phyloP scores from a whole-genome alignment of 2,888 invertebrate species.

The Drosophila cognata region DNA sequence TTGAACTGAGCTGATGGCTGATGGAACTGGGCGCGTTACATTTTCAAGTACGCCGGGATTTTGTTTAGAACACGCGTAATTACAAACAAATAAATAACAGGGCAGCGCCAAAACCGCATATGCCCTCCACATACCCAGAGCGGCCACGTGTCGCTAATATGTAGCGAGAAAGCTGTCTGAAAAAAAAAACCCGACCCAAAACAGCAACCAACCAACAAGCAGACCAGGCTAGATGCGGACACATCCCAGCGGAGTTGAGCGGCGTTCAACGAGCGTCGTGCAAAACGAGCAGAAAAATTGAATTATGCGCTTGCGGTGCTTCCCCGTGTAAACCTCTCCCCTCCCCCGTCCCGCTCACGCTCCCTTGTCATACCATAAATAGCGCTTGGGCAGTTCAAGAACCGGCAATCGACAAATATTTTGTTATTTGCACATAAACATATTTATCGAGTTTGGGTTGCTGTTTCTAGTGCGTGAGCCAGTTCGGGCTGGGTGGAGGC shows the following conservation, averaged over 20 bases:
- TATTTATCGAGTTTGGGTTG: constrained; percentile 77
- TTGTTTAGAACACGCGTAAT: constrained; percentile 81
- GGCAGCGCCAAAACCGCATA: constrained; percentile 63
- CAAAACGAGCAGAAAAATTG: constrained; percentile 84
- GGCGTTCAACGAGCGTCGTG: constrained; percentile 72
- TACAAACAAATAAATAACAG: constrained; percentile 82
- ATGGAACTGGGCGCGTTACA: constrained; percentile 46
- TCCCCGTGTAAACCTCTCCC: constrained; percentile 37
- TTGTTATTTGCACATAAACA: constrained; percentile 80
- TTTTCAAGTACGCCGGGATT: constrained; percentile 74
- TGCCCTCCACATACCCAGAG: constrained; percentile 29
- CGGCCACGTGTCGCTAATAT: constrained; percentile 76
- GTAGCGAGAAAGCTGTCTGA: constrained; percentile 25
- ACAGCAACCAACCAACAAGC: background rate
- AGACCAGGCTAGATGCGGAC: constrained; percentile 7
- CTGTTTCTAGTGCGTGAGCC: constrained; percentile 46
- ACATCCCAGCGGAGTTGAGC: constrained; percentile 63
- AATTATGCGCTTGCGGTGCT: constrained; percentile 83
- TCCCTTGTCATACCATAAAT: background rate
- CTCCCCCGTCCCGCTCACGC: background rate
- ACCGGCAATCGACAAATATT: constrained; percentile 83
- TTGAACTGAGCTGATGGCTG: constrained; percentile 11
- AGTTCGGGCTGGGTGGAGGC: background rate
- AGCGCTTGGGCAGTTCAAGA: constrained; percentile 20
- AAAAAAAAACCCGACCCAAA: background rate